A percentile compares a stretch with the other conserved stretches of the same genome.
Conservation (phyloP, 2,113 vertebrate species). For the Stegostoma tigrinum region DNA sequence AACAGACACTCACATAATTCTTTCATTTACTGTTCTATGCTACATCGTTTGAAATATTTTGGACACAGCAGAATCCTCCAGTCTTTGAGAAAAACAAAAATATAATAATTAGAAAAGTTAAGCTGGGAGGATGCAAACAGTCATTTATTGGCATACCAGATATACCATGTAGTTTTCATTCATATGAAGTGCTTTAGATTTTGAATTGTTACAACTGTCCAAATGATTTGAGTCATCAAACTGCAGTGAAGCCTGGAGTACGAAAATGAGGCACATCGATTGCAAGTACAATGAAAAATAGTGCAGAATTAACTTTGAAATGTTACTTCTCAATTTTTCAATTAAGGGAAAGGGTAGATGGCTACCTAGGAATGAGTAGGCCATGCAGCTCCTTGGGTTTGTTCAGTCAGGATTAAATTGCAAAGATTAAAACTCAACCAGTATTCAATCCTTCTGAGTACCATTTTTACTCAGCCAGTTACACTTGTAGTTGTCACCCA, state of each 20-base stretch:
- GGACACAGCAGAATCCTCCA: neutral
- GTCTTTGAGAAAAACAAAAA: neutral
- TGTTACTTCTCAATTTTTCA: neutral
- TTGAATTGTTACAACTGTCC: neutral
- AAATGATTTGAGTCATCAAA: neutral
- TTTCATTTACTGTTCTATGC: neutral
- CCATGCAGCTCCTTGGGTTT: no score
- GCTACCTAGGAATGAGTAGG: neutral
- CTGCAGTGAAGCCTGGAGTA: neutral
- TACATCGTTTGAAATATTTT: neutral
- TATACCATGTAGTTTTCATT: neutral
- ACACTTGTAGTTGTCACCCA: neutral
- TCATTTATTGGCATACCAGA: neutral
- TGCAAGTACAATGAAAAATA: neutral
- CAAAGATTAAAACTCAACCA: neutral
- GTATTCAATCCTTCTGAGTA: neutral
- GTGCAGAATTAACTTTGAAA: neutral
- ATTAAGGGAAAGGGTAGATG: neutral
- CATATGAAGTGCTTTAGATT: neutral
- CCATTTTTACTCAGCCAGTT: neutral
- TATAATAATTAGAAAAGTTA: conserved; percentile 4
- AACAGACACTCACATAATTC: neutral
- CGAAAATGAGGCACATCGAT: neutral
- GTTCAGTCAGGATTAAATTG: neutral
- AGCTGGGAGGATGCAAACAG: neutral